Conservation (phyloP, 2,888 invertebrate species). For the Macrophya annulata region DNA sequence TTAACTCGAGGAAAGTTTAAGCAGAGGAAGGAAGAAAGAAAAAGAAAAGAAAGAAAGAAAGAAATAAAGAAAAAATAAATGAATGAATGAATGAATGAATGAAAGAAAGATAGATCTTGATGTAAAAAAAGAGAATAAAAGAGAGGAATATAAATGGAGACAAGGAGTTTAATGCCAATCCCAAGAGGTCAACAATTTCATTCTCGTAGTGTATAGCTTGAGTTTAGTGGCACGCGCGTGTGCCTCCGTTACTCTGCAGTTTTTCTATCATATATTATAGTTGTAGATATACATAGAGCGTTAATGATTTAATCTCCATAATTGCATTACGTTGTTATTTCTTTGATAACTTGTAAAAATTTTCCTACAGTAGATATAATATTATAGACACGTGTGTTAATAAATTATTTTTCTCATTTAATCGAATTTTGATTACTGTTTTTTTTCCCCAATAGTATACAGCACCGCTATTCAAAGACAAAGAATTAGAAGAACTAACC, state of each 20-base stretch:
- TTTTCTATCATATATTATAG: background rate
- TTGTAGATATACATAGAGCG: background rate
- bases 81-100: background rate
- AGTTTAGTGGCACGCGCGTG: slow-evolving; percentile 15
- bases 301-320: background rate
- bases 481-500: background rate
- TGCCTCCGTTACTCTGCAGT: background rate
- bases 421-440: background rate
- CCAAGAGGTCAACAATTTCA: slow-evolving; percentile 47
- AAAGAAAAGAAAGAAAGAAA: background rate
- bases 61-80: background rate
- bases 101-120: background rate
- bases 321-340: background rate
- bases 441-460: background rate
- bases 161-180: slow-evolving; percentile 41
- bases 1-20: slow-evolving; percentile 27
- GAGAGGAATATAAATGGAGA: slow-evolving; percentile 23
- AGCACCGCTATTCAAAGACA: background rate
- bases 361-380: background rate
- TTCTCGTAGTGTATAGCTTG: background rate
- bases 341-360: background rate
- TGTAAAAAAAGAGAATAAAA: background rate
- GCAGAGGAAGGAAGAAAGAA: background rate
- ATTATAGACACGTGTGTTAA: background rate
- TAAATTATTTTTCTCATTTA: background rate